Base-by-base conservation (phyloP, 2,888 invertebrate species). In the Hypolimnas misippus region DNA sequence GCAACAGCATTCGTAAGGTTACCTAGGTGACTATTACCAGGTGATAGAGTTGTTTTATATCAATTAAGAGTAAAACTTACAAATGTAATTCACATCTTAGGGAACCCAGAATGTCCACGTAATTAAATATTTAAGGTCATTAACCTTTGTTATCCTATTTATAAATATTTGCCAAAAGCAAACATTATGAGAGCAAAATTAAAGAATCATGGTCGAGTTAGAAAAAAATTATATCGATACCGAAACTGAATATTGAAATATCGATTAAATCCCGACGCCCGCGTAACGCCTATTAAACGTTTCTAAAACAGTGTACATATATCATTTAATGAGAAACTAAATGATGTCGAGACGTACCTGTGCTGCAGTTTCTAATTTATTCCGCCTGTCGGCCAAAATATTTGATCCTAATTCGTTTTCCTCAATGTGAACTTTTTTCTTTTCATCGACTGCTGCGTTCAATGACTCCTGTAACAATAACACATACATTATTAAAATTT, bases 321-420 rank as follows among this genome's bases (percentile, higher is more conserved):
- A 46, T 21, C n/a, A n/a, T 46, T 19, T 49, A 49, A 49, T 49
- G 25, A 49, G 25, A 49, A 49, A 35, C 16, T 3, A 25, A 60
- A 72, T 38, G 2, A n/a, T 38, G n/a, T n/a, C n/a, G 12, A 38
- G 12, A 38, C 76, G 79, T 77, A 93, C 93, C 84, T 93, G 94
- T 58, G 94, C 93, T 44, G 93, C 93, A 67, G 93, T 94, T 81
- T 94, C 94, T 38, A 94, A 84, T 70, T 92, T 90, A 67, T 79
- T 92, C 58, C 92, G 78, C 69, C 92, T 82, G 65, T 92, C 92
- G 0, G 92, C 91, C 67, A 92, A 81, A 57, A 91, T 89, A 71
- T 92, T 91, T 14, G 84, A 67, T 4, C 84, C 81, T 25, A 92
- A 71, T 68, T 91, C 92, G 62, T 84, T 84, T 53, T 90, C 92